Conservation (phyloP, 2,888 invertebrate species). For the Petrolisthes cinctipes region DNA sequence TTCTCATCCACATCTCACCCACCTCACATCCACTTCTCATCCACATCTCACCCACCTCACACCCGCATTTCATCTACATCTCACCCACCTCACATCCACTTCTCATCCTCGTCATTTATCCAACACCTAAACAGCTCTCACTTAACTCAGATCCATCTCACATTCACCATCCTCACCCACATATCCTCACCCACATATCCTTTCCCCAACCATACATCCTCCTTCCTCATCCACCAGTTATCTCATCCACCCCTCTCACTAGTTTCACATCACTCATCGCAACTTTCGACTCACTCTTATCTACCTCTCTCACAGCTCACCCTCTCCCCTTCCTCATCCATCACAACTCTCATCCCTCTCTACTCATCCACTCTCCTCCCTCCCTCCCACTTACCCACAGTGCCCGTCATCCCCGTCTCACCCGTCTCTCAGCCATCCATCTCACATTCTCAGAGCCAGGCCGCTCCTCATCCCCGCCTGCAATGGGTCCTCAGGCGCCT, state of each 20-base stretch:
- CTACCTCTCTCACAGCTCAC: too few relatives aligned
- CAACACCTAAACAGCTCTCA: too few relatives aligned
- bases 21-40: too few relatives aligned
- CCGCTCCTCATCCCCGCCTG: neutral
- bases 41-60: too few relatives aligned
- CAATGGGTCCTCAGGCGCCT: neutral
- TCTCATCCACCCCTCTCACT: neutral
- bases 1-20: too few relatives aligned
- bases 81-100: too few relatives aligned
- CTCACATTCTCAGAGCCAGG: neutral
- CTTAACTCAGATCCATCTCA: too few relatives aligned
- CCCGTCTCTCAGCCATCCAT: neutral
- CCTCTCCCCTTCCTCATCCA: neutral
- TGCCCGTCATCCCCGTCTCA: neutral
- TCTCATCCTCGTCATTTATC: too few relatives aligned
- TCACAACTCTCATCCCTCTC: neutral
- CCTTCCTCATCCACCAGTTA: neutral
- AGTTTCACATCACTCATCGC: too few relatives aligned
- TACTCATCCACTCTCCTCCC: neutral
- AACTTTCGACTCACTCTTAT: too few relatives aligned
- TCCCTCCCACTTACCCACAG: neutral
- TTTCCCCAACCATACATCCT: neutral
- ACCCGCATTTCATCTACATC: too few relatives aligned
- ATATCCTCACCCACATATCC: neutral
- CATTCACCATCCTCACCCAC: too few relatives aligned